phyloP scores from a whole-genome alignment of 2,113 vertebrate genomes.

The Paraplagusia blochii region DNA sequence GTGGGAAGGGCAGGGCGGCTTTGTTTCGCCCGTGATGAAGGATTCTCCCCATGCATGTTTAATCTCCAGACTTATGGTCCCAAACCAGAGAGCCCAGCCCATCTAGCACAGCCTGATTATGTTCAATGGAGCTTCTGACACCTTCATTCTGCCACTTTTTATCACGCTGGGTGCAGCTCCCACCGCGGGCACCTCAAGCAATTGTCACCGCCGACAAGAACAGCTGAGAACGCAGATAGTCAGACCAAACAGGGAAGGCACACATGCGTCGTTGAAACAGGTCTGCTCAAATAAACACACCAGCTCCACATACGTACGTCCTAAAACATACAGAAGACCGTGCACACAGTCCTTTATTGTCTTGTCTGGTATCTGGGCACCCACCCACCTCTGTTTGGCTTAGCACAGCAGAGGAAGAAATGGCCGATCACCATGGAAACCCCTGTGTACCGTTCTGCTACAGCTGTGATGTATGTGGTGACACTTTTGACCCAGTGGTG shows the following conservation, averaged over 20 bases:
- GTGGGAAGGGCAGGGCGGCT: conserved; percentile 65
- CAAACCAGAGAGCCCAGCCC: conserved; percentile 51
- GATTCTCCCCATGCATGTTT: conserved; percentile 70
- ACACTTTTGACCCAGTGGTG: conserved; percentile 72
- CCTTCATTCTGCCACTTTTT: conserved; percentile 57
- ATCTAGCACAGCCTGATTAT: conserved; percentile 63
- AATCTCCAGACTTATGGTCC: conserved; percentile 64
- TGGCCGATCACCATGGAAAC: conserved; percentile 67
- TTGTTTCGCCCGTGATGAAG: conserved; percentile 69
- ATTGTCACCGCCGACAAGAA: conserved; percentile 57
- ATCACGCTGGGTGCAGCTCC: conserved; percentile 56
- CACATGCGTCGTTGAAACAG: conserved; percentile 28
- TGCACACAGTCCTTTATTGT: conserved; percentile 51
- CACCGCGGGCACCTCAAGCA: conserved; percentile 51
- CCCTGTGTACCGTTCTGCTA: conserved; percentile 69
- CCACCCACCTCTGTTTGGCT: conserved; percentile 66
- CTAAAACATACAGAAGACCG: conserved; percentile 26
- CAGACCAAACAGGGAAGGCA: conserved; percentile 50
- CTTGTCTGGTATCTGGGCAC: conserved; percentile 45
- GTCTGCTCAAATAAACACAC: conserved; percentile 57
- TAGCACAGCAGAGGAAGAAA: conserved; percentile 52
- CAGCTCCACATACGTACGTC: conserved; percentile 25
- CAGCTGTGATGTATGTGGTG: conserved; percentile 76
- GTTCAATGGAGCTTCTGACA: conserved; percentile 68
- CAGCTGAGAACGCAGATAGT: conserved; percentile 68